These are phyloP conservation scores for Panzeria rudis DNA, from an alignment of 2,888 invertebrate species.

Conservation along the genomic window DNA sequence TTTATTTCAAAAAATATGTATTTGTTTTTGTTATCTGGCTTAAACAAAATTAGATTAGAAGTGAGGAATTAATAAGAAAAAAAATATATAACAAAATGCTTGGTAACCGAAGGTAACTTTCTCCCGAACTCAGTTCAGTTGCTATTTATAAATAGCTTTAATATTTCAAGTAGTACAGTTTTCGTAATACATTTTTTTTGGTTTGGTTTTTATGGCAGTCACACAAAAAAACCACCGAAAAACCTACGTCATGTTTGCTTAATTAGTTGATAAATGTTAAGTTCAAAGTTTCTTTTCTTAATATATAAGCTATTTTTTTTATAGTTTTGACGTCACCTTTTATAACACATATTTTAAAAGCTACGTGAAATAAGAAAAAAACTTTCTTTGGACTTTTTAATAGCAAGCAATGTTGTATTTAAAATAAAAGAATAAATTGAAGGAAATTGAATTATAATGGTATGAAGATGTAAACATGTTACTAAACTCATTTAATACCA, in stretches of 20 bases:
- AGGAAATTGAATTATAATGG: too few relatives aligned
- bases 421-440: neutral
- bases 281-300: constrained; percentile 38
- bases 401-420: neutral
- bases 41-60: constrained; percentile 47
- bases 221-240: neutral
- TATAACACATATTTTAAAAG: neutral
- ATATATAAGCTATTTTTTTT: neutral
- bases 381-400: neutral
- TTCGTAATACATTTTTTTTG: neutral
- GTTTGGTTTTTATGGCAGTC: neutral
- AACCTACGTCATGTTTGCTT: constrained; percentile 16
- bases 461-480: too few relatives aligned
- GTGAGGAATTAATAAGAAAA: constrained; percentile 14
- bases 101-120: constrained; percentile 29
- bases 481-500: too few relatives aligned
- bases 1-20: neutral
- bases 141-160: neutral
- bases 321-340: neutral
- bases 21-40: constrained; percentile 18
- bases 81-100: constrained; percentile 8
- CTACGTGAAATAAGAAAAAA: neutral
- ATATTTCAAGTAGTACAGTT: constrained; percentile 5
- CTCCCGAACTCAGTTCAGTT: neutral
- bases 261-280: constrained; percentile 12